Evolutionary conservation across 2,113 vertebrate genomes (phyloP), one percentile per base, ranked within the genome.

Genomic region (Sceloporus undulatus): DNA sequence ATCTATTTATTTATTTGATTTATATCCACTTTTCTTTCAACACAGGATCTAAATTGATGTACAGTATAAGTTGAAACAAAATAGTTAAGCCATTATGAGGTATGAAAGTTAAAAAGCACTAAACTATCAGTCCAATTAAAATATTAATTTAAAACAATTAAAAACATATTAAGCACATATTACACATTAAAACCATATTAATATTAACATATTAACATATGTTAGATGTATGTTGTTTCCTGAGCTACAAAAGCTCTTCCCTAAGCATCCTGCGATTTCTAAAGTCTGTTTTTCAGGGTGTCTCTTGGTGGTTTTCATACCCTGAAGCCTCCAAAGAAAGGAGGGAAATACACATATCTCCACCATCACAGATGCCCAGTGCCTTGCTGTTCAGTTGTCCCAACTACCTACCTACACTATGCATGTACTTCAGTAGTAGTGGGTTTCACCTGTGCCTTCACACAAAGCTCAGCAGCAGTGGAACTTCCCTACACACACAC

Each of bases 331-430:
- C 48, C 48, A 48, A 5, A 48, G 48, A 48, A 48, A 48, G 48
- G 48, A 48, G 48, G 5, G 48, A 48, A 5, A 48, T 48, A 48
- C 48, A 48, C 48, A 48, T 48, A 48, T 48, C 48, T 7, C 48
- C 7, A 5, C 48, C 48, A 5, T 48, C 7, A 34, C 13, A 73
- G 16, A 59, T 80, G n/a, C 40, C 40, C 38, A 21, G 25, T 79
- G 87, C 29, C 90, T 90, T 77, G 73, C 34, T 85, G 38, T 23
- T 34, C 18, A 42, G 10, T 59, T 81, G 78, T 34, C 52, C 40
- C 62, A 62, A 75, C 38, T 74, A 66, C 56, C 16, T 21, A 9
- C 13, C 65, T 5, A 29, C 27, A 76, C 2, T 34, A 4, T n/a
- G 9, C n/a, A 29, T 79, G 21, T 11, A 9, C 25, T 18, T 8